A percentile compares a stretch with the other conserved stretches of the same genome.
phyloP scores from a whole-genome alignment of 1,140 invertebrate species.

The Lamellibrachia luymesi region DNA sequence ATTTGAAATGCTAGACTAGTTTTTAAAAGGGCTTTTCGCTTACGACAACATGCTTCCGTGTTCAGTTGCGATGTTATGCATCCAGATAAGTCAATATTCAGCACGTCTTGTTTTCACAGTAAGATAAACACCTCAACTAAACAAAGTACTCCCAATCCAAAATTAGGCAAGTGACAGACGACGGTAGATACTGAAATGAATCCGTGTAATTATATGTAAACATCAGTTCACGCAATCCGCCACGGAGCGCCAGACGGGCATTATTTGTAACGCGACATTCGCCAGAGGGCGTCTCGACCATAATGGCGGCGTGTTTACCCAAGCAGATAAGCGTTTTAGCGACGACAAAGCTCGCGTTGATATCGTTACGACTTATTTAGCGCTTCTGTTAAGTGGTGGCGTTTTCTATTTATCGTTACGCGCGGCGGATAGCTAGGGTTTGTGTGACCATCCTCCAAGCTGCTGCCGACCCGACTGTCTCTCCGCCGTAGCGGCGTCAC shows the following conservation, averaged over 20 bases:
- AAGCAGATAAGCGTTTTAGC: background rate
- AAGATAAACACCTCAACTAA: background rate
- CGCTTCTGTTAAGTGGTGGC: too few species aligned
- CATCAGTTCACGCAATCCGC: background rate
- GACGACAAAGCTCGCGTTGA: background rate
- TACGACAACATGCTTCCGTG: background rate
- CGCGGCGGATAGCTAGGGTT: background rate
- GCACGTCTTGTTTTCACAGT: background rate
- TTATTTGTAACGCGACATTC: background rate
- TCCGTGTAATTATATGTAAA: background rate
- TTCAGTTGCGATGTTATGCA: background rate
- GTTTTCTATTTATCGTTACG: background rate
- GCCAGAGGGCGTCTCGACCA: background rate
- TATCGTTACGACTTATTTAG: conserved; percentile 5
- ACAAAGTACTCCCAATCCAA: background rate
- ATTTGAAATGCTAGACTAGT: too few species aligned
- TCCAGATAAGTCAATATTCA: background rate
- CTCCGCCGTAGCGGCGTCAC: background rate
- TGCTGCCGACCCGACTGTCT: background rate
- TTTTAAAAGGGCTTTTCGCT: too few species aligned
- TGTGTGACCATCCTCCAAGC: background rate
- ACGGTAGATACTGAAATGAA: background rate
- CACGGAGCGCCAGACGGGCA: background rate
- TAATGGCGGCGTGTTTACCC: background rate
- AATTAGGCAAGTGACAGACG: background rate